Evolutionary conservation across 1,140 invertebrate species (phyloP), one percentile per base, ranked within the genome.

Genomic region (Melitaea cinxia): DNA sequence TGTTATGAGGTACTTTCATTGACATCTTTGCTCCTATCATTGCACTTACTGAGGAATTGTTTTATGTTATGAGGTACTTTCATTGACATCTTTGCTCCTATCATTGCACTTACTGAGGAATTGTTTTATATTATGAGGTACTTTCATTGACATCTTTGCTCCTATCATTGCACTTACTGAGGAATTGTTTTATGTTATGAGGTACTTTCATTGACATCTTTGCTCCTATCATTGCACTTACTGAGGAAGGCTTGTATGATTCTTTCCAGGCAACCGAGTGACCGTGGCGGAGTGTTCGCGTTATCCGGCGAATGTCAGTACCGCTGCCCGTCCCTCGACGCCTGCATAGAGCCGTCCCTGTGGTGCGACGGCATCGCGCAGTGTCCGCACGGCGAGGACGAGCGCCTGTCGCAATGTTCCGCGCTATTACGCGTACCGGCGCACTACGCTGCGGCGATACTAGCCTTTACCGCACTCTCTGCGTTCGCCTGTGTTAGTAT

Each of bases 361-460:
- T 97, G 96, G 96, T 98, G 97, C 82, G 96, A 98, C 77, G 96
- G 96, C 0, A 89, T 94, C 10, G 92, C 93, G 24, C 96, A 98
- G 76, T 98, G 97, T 80, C 97, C 97, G 0, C 96, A 95, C 1
- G 96, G 96, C 0, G 95, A 96, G 76, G 97, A 98, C 89, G 97
- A 98, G 86, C 93, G 96, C 1, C 91, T 96, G 14, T 92, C 94
- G 4, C 95, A 96, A 76, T 96, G 95, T 78, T 96, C 95, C 9
- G 92, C 95, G 6, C 80, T 96, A 7, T 85, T 96, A 45, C 93
- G 95, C 73, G 85, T 96, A 49, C 95, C 96, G 5, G 93, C 94
- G 3, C 92, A 96, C 39, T 95, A 96, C 62, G 91, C 96, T 5
- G 93, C 80, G 70, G 94, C 83, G 72, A 91, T 80, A 65, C 87